Evolutionary conservation across 1,140 invertebrate species (phyloP).

Genomic region (Diuraphis noxia): DNA sequence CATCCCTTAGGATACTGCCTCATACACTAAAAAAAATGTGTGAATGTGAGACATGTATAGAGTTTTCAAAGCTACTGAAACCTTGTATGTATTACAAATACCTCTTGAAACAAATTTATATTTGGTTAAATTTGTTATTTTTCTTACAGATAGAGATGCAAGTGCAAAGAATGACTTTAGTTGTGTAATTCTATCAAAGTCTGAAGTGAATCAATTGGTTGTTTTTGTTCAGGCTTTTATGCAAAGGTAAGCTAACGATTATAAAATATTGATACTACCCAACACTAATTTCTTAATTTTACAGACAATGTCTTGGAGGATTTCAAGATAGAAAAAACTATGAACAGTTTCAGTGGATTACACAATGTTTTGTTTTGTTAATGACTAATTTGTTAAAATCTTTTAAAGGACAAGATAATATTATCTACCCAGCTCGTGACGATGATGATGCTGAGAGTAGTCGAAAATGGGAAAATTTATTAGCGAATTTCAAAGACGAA

Average conservation of each 20-base stretch:
- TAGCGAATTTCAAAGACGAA: slow-evolving; percentile 47
- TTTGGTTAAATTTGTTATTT: slow-evolving; percentile 1
- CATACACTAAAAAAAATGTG: slow-evolving; percentile 43
- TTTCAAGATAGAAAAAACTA: slow-evolving; percentile 66
- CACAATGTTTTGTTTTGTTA: slow-evolving; percentile 62
- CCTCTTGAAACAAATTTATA: neutral
- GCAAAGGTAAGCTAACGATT: slow-evolving; percentile 31
- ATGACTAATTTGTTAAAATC: slow-evolving; percentile 57
- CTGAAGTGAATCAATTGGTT: slow-evolving; percentile 43
- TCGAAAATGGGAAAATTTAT: slow-evolving; percentile 40
- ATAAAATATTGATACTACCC: neutral
- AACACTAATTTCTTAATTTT: neutral
- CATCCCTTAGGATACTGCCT: neutral
- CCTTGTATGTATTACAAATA: slow-evolving; percentile 22
- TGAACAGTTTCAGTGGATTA: slow-evolving; percentile 64
- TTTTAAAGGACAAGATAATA: slow-evolving; percentile 42
- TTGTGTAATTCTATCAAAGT: slow-evolving; percentile 47
- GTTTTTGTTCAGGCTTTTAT: slow-evolving; percentile 52
- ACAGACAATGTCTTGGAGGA: slow-evolving; percentile 65
- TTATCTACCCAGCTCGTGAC: slow-evolving; percentile 32
- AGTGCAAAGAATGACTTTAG: slow-evolving; percentile 32
- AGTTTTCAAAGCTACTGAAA: slow-evolving; percentile 45
- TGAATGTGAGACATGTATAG: slow-evolving; percentile 51
- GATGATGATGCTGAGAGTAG: slow-evolving; percentile 40
- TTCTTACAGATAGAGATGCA: slow-evolving; percentile 33